These are phyloP conservation scores for Bombus superbus DNA, from an alignment of 1,140 invertebrate genomes.

Conservation along the genomic window DNA sequence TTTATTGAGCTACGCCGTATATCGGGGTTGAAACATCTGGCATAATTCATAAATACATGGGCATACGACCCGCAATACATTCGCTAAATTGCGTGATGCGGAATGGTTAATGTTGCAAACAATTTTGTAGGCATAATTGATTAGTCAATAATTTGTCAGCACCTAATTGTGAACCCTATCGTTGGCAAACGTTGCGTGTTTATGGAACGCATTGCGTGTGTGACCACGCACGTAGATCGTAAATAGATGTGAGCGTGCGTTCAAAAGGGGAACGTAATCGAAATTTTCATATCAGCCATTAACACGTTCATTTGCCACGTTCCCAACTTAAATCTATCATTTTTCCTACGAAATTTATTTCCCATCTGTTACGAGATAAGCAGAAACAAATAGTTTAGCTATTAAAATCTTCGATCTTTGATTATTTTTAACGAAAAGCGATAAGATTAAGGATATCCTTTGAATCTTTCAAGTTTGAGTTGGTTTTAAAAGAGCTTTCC, in stretches of 20 bases:
- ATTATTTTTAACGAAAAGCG: no score
- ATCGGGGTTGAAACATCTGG: neutral
- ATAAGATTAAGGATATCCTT: no score
- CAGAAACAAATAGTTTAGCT: no score
- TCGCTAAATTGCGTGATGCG: slow-evolving; percentile 4
- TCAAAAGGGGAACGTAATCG: neutral
- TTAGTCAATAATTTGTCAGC: slow-evolving; percentile 36
- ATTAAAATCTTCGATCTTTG: no score
- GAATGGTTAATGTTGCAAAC: slow-evolving; percentile 37
- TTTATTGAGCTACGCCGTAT: no score
- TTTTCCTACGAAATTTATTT: neutral
- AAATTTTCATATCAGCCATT: neutral
- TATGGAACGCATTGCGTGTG: slow-evolving; percentile 23
- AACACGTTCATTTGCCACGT: neutral
- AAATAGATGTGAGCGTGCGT: slow-evolving; percentile 5
- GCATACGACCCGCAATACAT: neutral
- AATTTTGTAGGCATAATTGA: slow-evolving; percentile 39
- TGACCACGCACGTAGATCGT: neutral
- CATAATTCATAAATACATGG: neutral
- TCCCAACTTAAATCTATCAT: neutral
- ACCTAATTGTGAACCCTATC: slow-evolving; percentile 32
- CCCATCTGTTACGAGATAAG: neutral
- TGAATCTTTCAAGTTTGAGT: no score
- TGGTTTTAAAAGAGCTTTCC: no score
- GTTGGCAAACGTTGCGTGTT: slow-evolving; percentile 27